Conservation (phyloP, 2,888 invertebrate species). For the Ceraclea dissimilis region DNA sequence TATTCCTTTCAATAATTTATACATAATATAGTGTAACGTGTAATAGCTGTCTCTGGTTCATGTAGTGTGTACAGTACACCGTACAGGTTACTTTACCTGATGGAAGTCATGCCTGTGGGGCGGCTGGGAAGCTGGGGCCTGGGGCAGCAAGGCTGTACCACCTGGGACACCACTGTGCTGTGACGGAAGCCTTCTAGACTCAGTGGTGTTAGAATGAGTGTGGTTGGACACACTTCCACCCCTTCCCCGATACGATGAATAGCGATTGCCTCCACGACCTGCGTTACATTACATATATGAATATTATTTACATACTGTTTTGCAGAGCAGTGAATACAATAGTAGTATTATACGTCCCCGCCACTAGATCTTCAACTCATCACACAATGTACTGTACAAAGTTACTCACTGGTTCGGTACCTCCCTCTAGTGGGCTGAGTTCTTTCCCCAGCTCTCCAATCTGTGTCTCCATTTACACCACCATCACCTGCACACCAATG, state of each 20-base stretch:
- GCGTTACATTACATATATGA: not conserved
- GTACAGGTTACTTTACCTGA: not conserved
- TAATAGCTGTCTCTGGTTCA: no score
- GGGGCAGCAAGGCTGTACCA: constrained; percentile 2
- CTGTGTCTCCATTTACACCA: not conserved
- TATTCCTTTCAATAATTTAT: no score
- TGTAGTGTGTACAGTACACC: no score
- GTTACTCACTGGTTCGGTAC: not conserved
- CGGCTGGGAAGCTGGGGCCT: constrained; percentile 2
- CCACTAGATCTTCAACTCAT: no score
- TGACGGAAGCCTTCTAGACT: constrained; percentile 11
- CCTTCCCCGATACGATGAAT: constrained; percentile 4
- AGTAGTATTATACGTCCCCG: no score
- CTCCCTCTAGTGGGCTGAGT: not conserved
- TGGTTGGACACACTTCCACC: not conserved
- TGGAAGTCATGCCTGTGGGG: constrained; percentile 19
- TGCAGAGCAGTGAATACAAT: no score
- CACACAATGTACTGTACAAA: no score
- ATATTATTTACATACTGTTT: no score
- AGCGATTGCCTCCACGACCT: constrained; percentile 20
- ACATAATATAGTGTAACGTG: no score
- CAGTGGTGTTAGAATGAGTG: not conserved
- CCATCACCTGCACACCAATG: not conserved
- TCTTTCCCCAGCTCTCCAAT: not conserved
- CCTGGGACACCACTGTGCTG: constrained; percentile 7